Conservation (phyloP, 2,888 invertebrate genomes). For the Phalangium opilio region DNA sequence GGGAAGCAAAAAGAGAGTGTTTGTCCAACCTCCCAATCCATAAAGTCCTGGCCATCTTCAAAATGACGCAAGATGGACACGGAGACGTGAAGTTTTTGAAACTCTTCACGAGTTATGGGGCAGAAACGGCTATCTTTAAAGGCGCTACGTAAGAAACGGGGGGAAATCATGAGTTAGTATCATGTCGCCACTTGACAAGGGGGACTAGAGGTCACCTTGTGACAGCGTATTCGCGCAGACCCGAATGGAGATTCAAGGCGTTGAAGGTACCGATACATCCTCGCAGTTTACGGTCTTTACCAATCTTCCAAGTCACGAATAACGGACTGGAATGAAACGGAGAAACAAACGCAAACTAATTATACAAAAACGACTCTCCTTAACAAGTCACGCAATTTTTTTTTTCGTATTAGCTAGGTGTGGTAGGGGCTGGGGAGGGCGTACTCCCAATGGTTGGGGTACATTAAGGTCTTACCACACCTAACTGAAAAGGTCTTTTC, state of each 20-base stretch:
- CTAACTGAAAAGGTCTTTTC: no score
- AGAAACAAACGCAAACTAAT: no score
- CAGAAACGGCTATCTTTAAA: constrained; percentile 93
- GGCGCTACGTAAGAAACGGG: constrained; percentile 46
- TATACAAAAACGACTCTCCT: no score
- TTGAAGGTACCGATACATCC: constrained; percentile 99
- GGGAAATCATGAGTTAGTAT: no score
- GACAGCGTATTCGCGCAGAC: constrained; percentile 87
- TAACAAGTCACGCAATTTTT: no score
- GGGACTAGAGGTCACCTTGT: constrained; percentile 45
- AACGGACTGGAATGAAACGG: constrained; percentile 65
- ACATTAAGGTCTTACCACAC: no score
- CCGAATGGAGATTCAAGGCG: constrained; percentile 84
- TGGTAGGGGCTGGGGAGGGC: no score
- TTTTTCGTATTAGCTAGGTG: no score
- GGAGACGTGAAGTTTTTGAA: constrained; percentile 78
- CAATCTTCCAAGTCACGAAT: constrained; percentile 99
- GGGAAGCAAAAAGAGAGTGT: background rate
- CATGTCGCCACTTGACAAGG: background rate
- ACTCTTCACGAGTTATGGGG: constrained; percentile 84
- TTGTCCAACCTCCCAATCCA: constrained; percentile 79
- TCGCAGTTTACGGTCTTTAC: constrained; percentile 79
- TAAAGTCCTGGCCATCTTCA: constrained; percentile 83
- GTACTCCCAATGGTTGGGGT: no score
- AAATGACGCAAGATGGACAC: constrained; percentile 93